Conservation (phyloP, 2,113 vertebrate species). For the Hirundichthys speculiger region DNA sequence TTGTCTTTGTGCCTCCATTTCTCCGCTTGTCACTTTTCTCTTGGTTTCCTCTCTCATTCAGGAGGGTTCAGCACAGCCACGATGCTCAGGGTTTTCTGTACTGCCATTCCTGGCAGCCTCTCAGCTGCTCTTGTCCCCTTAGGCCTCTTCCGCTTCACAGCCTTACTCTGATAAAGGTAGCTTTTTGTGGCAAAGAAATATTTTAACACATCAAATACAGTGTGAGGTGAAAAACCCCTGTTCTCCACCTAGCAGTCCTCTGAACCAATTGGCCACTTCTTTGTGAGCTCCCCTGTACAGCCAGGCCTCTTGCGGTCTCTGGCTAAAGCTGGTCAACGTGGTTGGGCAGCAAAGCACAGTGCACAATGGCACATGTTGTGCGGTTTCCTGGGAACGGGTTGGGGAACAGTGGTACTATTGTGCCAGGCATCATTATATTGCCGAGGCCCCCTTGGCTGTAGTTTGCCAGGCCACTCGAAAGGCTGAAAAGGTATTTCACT, state of each 20-base stretch:
- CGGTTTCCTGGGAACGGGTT: conserved; percentile 84
- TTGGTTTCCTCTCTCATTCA: conserved; percentile 71
- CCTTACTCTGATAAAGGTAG: conserved; percentile 39
- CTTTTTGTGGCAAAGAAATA: conserved; percentile 46
- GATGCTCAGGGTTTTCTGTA: conserved; percentile 63
- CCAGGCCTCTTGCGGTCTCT: conserved; percentile 70
- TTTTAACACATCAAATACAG: conserved; percentile 50
- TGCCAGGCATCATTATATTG: conserved; percentile 83
- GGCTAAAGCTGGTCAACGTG: conserved; percentile 81
- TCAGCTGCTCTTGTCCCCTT: conserved; percentile 34
- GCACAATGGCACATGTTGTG: conserved; percentile 84
- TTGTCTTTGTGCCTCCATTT: conserved; percentile 70
- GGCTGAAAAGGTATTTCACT: conserved; percentile 84
- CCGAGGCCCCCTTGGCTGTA: conserved; percentile 74
- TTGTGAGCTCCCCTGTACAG: conserved; percentile 61
- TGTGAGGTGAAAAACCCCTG: conserved; percentile 55
- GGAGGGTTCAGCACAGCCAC: conserved; percentile 67
- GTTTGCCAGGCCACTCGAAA: conserved; percentile 77
- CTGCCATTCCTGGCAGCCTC: conserved; percentile 62
- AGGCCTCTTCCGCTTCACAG: conserved; percentile 45
- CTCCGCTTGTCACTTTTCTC: conserved; percentile 73
- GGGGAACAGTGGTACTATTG: conserved; percentile 82
- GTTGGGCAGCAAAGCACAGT: conserved; percentile 81
- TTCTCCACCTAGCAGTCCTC: conserved; percentile 28
- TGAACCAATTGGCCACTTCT: conserved; percentile 54